These are phyloP conservation scores for Neocloeon triangulifer DNA, from an alignment of 1,140 invertebrate genomes.

Conservation along the genomic window DNA sequence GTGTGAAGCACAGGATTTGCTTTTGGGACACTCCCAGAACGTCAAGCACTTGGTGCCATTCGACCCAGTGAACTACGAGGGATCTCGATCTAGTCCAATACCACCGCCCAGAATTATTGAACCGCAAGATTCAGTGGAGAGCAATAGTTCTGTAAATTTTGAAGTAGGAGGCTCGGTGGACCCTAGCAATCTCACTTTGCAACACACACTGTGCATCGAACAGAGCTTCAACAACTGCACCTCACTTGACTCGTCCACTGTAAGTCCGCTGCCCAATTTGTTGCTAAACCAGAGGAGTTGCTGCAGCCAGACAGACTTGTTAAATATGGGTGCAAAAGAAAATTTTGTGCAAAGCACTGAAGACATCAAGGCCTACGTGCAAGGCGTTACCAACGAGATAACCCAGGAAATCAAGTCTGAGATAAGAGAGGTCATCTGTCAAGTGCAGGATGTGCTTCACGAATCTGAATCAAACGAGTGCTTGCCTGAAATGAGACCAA, in stretches of 20 bases:
- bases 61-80: slow-evolving; percentile 24
- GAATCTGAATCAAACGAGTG: slow-evolving; percentile 19
- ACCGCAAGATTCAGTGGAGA: slow-evolving; percentile 17
- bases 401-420: slow-evolving; percentile 61
- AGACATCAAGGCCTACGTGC: slow-evolving; percentile 44
- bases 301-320: too few species aligned
- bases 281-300: too few species aligned
- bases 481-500: neutral
- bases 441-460: slow-evolving; percentile 49
- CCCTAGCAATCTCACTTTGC: too few species aligned
- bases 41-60: slow-evolving; percentile 52
- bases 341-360: slow-evolving; percentile 15
- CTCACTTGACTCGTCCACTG: neutral
- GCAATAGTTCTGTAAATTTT: too few species aligned
- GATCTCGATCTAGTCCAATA: too few species aligned
- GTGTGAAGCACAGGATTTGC: slow-evolving; percentile 45
- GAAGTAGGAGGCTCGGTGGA: too few species aligned
- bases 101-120: too few species aligned
- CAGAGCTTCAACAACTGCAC: too few species aligned
- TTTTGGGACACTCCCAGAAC: slow-evolving; percentile 44
- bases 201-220: neutral
- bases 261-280: too few species aligned
- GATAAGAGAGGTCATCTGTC: slow-evolving; percentile 51
- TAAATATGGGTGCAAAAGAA: neutral
- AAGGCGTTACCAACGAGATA: slow-evolving; percentile 49